Base-by-base conservation (phyloP, 2,113 vertebrate species). In the Psammodynastes pulverulentus region DNA sequence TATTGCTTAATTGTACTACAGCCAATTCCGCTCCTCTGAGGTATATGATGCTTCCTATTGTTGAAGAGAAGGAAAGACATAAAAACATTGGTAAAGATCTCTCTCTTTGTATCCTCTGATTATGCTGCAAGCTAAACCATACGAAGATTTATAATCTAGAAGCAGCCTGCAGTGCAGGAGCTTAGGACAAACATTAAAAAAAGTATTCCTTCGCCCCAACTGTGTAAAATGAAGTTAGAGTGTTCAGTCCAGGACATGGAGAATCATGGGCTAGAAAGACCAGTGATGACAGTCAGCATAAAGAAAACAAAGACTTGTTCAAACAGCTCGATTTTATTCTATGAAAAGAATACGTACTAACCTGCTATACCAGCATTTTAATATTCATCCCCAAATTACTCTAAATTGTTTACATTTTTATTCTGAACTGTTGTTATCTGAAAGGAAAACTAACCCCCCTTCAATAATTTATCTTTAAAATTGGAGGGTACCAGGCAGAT, bases 11-110 rank as follows among this genome's bases (percentile, higher is more conserved):
- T 51, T 98, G 97, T 91, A 98, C 93, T 89, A 98, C 90, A 0
- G 97, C 94, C 23, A 98, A 86, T 94, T 98, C 96, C 0, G 94
- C 97, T 0, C 98, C 98, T 34, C 85, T 58, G 1, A 98, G 96
- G 8, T 8, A 93, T 23, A 58, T 95, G 93, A 98, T 94, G 90
- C 97, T 98, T 92, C 96, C 98, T 98, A 5, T 84, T 89, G 53
- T 45, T 49, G 48, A 29, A 39, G 52, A 45, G 29, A 56, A 45
- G 26, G 13, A 21, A 34, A 53, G 49, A 17, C 45, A 56, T 21
- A 58, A 58, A 45, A 52, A 21, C 8, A 84, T 19, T 88, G 17
- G 43, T 89, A 84, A 88, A 88, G 62, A 46, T 34, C 29, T 84
- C 45, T 62, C 43, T 79, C 13, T 67, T 87, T 52, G 10, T 49